Conservation (phyloP, 2,797 vertebrate species). For the Artibeus lituratus region DNA sequence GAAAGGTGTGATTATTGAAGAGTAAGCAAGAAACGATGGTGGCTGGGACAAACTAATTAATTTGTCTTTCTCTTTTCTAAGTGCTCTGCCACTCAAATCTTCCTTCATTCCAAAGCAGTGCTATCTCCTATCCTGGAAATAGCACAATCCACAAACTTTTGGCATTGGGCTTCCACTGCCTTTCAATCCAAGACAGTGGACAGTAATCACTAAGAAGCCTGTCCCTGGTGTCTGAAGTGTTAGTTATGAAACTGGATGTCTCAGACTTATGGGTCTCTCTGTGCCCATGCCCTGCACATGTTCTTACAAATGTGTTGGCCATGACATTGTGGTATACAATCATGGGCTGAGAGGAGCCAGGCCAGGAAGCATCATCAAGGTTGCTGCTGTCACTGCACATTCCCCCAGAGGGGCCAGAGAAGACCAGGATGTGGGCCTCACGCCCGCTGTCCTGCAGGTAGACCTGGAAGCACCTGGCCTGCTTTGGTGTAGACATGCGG, state of each 20-base stretch:
- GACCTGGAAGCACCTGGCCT: neutral
- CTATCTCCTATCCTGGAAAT: neutral
- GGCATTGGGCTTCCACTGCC: neutral
- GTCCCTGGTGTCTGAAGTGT: neutral
- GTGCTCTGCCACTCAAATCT: neutral
- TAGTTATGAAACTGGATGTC: neutral
- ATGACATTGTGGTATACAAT: neutral
- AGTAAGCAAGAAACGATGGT: neutral
- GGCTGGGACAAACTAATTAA: neutral
- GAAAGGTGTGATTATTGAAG: neutral
- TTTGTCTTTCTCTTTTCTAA: neutral
- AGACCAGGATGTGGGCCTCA: rapidly evolving
- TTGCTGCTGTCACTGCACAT: neutral
- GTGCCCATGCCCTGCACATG: neutral
- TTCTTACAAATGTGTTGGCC: neutral
- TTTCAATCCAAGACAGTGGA: neutral
- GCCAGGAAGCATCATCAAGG: neutral
- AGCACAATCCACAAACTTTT: neutral
- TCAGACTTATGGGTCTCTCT: neutral
- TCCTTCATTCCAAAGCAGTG: neutral
- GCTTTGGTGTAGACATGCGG: neutral
- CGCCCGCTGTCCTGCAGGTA: neutral
- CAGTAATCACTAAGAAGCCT: neutral
- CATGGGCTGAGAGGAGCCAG: rapidly evolving
- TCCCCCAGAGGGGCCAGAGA: neutral